phyloP scores from a whole-genome alignment of 2,888 invertebrate species.

The Troglohyphantes excavatus region DNA sequence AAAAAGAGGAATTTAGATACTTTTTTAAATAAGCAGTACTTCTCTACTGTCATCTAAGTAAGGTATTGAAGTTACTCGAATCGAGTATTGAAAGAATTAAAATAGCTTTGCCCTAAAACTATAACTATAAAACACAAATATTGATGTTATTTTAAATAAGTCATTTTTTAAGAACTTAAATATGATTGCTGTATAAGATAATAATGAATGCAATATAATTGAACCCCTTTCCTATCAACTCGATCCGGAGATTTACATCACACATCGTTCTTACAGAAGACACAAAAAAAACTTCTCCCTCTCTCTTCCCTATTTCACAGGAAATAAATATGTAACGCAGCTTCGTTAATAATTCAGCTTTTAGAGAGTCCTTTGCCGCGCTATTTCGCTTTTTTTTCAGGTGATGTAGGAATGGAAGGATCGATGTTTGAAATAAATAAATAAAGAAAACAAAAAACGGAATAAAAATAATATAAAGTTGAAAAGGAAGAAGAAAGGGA shows the following conservation, averaged over 20 bases:
- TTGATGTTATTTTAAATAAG: too few species aligned
- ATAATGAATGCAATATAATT: too few species aligned
- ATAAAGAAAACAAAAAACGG: conserved; percentile 21
- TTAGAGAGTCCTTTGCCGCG: conserved; percentile 35
- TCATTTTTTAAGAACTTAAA: too few species aligned
- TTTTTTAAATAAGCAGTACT: too few species aligned
- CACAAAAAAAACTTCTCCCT: background rate
- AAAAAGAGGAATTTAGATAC: too few species aligned
- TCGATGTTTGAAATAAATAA: conserved; percentile 77
- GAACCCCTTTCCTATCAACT: background rate
- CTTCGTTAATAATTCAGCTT: conserved; percentile 64
- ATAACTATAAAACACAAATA: too few species aligned
- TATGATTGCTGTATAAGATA: too few species aligned
- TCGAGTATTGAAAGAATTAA: too few species aligned
- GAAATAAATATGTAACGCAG: conserved; percentile 77
- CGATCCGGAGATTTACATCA: background rate
- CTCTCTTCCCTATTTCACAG: conserved; percentile 60
- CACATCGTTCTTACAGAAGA: background rate
- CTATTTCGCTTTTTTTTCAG: conserved; percentile 41
- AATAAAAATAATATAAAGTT: conserved; percentile 45
- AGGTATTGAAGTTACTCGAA: too few species aligned
- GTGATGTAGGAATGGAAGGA: conserved; percentile 70
- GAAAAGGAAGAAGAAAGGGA: conserved; percentile 20
- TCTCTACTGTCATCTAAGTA: too few species aligned
- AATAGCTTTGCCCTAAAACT: too few species aligned